phyloP scores from a whole-genome alignment of 2,797 vertebrate species.

The Avahi laniger region DNA sequence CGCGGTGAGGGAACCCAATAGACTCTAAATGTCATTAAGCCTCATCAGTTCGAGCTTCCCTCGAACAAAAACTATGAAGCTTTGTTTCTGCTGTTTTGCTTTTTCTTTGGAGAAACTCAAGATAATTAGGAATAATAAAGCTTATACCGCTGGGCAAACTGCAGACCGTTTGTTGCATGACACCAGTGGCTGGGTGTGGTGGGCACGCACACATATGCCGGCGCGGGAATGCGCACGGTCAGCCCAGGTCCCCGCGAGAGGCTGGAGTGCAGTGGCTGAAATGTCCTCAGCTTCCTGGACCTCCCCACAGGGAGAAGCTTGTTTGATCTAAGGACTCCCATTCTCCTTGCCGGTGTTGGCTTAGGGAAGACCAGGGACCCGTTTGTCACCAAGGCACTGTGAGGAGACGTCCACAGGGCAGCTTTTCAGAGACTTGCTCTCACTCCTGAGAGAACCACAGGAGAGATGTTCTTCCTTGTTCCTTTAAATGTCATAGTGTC shows the following conservation, averaged over 20 bases:
- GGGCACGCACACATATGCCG: fast-evolving
- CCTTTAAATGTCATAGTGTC: not conserved
- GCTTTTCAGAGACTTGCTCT: not conserved
- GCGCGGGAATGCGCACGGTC: fast-evolving
- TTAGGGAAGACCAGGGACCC: not conserved
- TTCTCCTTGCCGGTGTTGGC: not conserved
- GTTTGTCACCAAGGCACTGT: fast-evolving
- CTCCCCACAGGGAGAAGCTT: not conserved
- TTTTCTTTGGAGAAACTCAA: not conserved
- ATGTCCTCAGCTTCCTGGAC: not conserved
- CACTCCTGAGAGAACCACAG: not conserved
- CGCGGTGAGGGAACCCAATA: fast-evolving
- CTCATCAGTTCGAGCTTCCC: not conserved
- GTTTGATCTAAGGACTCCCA: not conserved
- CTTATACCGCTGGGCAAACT: fast-evolving
- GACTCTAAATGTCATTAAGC: fast-evolving
- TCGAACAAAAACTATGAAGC: not conserved
- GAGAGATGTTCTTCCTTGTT: not conserved
- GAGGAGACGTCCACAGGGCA: too few species aligned
- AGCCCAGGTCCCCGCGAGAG: not conserved
- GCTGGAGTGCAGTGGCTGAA: not conserved
- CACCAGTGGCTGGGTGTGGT: fast-evolving
- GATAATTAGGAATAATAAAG: not conserved
- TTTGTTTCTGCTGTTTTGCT: not conserved
- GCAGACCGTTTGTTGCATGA: fast-evolving